phyloP scores from a whole-genome alignment of 1,140 invertebrate genomes.

The Ostrea denselamellosa region DNA sequence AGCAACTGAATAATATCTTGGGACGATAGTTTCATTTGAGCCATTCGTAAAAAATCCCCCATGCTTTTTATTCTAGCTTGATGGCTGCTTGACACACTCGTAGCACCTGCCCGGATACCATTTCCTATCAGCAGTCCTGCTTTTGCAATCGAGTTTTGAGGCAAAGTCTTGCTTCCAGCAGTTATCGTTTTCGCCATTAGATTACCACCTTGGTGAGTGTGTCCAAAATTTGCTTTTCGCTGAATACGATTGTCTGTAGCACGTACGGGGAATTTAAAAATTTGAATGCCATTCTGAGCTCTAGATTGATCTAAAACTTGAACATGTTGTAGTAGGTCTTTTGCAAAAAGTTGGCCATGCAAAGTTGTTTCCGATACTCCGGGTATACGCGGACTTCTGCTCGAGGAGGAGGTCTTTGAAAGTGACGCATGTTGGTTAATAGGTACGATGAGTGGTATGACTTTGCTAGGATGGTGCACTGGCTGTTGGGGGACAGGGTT shows the following conservation, averaged over 20 bases:
- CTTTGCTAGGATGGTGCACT: background rate
- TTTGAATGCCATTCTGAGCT: background rate
- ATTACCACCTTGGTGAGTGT: background rate
- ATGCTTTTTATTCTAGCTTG: background rate
- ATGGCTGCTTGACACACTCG: background rate
- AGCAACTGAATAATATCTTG: background rate
- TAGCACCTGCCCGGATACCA: background rate
- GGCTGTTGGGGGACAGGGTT: too few relatives aligned
- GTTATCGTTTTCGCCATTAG: background rate
- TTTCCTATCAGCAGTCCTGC: background rate
- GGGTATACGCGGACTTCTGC: background rate
- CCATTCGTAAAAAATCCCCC: conserved; percentile 15
- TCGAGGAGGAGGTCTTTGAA: background rate
- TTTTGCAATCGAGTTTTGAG: too few relatives aligned
- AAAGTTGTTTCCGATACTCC: background rate
- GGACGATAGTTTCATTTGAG: background rate
- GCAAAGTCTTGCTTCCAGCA: background rate
- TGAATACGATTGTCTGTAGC: background rate
- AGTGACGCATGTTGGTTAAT: background rate
- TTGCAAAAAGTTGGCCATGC: background rate
- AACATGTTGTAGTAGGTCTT: background rate
- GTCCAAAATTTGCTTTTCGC: background rate
- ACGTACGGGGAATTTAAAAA: background rate
- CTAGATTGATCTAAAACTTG: background rate
- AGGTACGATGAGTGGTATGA: background rate